Evolutionary conservation across 2,113 vertebrate genomes (phyloP).

Genomic region (Callionymus lyra): DNA sequence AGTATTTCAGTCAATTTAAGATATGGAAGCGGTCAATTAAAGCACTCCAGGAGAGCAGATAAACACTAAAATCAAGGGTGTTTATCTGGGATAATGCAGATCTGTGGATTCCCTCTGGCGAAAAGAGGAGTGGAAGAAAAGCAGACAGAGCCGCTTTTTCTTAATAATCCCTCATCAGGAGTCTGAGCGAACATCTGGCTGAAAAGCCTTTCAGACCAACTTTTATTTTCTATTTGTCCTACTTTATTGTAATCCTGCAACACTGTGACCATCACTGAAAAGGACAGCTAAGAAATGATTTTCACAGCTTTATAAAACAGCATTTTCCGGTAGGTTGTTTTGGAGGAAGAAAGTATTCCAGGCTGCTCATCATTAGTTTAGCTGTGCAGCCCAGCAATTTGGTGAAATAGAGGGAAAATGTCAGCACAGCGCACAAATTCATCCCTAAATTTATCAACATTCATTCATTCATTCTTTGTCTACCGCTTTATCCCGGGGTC

Average conservation of each 20-base stretch:
- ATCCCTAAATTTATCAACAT: too few species aligned
- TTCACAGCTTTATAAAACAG: constrained; percentile 17
- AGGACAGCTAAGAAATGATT: constrained; percentile 4
- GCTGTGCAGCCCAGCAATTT: constrained; percentile 13
- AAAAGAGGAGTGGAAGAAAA: constrained; percentile 8
- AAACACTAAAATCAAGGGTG: too few species aligned
- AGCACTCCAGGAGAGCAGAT: too few species aligned
- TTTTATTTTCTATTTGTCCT: constrained; percentile 68
- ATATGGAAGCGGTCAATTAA: too few species aligned
- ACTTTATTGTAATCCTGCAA: constrained; percentile 66
- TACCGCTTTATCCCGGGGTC: too few species aligned
- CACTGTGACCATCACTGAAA: constrained; percentile 21
- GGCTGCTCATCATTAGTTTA: constrained; percentile 1
- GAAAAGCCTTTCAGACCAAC: constrained; percentile 60
- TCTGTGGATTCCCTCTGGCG: constrained; percentile 7
- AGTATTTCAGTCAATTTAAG: too few species aligned
- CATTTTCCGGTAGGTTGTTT: too few species aligned
- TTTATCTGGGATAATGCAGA: constrained; percentile 4
- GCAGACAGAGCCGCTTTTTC: constrained; percentile 37
- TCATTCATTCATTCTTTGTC: too few species aligned
- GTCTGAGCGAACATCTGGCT: constrained; percentile 62
- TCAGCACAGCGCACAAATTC: too few species aligned
- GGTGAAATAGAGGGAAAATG: constrained; percentile 13
- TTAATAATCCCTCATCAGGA: constrained; percentile 60
- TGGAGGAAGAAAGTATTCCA: neutral